phyloP scores from a whole-genome alignment of 2,797 vertebrate species.

The Crocodylus rhombifer region DNA sequence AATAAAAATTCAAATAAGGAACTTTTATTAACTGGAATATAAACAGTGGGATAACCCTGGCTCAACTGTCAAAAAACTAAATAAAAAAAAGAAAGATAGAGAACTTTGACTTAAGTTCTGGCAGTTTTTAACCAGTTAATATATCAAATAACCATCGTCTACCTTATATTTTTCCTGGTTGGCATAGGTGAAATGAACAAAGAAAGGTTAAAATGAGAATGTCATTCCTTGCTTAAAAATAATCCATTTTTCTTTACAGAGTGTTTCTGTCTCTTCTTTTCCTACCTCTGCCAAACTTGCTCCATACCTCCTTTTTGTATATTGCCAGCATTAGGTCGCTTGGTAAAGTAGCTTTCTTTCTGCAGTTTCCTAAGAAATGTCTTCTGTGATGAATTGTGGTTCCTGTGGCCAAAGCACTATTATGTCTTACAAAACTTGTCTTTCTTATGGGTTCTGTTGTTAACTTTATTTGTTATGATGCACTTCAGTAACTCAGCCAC shows the following conservation, averaged over 20 bases:
- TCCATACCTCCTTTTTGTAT: not conserved
- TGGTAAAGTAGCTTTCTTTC: not conserved
- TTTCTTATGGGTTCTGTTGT: not conserved
- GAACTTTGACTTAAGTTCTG: not conserved
- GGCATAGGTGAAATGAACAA: not conserved
- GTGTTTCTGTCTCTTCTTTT: not conserved
- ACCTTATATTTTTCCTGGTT: conserved; percentile 35
- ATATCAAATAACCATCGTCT: not conserved
- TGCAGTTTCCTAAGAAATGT: not conserved
- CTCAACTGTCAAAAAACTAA: too few relatives aligned
- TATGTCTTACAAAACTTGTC: not conserved
- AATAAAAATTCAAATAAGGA: accelerated
- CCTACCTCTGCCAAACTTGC: not conserved
- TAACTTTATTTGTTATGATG: not conserved
- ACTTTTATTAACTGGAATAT: not conserved
- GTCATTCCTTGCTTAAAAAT: not conserved
- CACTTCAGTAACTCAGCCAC: accelerated
- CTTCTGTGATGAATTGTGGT: not conserved
- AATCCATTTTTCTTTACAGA: not conserved
- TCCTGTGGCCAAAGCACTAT: not conserved
- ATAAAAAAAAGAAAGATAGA: too few relatives aligned
- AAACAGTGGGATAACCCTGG: not conserved
- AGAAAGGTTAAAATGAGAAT: not conserved
- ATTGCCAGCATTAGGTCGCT: not conserved
- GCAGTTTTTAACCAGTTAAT: not conserved